Evolutionary conservation across 1,140 invertebrate genomes (phyloP).

Genomic region (Brachionus angularis): DNA sequence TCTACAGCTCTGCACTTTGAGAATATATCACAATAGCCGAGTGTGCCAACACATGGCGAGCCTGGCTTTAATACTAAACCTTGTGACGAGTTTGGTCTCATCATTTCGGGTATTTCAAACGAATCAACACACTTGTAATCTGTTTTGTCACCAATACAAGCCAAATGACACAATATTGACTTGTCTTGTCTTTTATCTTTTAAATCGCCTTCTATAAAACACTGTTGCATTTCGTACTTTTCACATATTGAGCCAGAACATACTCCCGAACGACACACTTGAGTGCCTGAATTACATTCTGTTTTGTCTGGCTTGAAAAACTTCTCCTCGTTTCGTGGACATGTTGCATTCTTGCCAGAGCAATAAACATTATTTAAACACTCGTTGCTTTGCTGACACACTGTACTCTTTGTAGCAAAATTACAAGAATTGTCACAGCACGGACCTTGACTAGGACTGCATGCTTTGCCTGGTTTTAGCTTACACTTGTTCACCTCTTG

Average conservation of each 20-base stretch:
- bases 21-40: conserved; percentile 94
- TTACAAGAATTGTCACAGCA: conserved; percentile 79
- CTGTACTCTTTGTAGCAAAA: conserved; percentile 64
- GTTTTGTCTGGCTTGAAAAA: conserved; percentile 72
- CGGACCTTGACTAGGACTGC: conserved; percentile 85
- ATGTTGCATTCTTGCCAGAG: conserved; percentile 60
- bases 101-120: conserved; percentile 39
- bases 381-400: conserved; percentile 80
- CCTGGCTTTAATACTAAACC: conserved; percentile 62
- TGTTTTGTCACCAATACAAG: conserved; percentile 65
- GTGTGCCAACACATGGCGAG: conserved; percentile 93
- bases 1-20: conserved; percentile 93
- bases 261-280: conserved; percentile 74
- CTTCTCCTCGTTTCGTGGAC: conserved; percentile 67
- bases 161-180: conserved; percentile 87
- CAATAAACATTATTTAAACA: conserved; percentile 66
- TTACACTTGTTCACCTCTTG: conserved; percentile 61
- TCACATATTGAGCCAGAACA: conserved; percentile 92
- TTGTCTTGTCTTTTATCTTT: conserved; percentile 49
- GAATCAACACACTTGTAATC: conserved; percentile 6
- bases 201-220: conserved; percentile 79
- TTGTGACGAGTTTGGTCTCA: neutral
- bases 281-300: conserved; percentile 58
- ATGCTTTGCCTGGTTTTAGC: conserved; percentile 76
- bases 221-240: conserved; percentile 86